These are phyloP conservation scores for Danio jaintianensis DNA, from an alignment of 2,797 vertebrate genomes.

Conservation along the genomic window DNA sequence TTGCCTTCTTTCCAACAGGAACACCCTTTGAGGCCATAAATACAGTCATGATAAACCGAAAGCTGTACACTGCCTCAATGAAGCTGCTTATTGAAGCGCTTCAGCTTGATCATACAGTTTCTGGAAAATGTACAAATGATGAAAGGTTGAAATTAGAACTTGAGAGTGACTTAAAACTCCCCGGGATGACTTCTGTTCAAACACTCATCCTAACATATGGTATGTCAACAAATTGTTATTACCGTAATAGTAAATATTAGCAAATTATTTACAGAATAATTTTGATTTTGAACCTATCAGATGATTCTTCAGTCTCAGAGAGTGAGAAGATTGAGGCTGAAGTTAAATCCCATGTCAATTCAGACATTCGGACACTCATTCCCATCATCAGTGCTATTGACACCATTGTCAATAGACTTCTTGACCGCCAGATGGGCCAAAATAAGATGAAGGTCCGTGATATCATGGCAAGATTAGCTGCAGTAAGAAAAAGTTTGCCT, in stretches of 20 bases:
- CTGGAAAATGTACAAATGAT: slow-evolving; percentile 75
- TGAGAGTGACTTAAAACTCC: slow-evolving; percentile 78
- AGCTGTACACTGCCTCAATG: slow-evolving; percentile 77
- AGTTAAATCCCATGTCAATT: slow-evolving; percentile 81
- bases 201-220: slow-evolving; percentile 83
- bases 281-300: background rate
- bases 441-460: slow-evolving; percentile 86
- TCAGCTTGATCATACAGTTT: slow-evolving; percentile 78
- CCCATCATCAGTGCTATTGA: slow-evolving; percentile 67
- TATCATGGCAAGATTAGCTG: slow-evolving; percentile 80
- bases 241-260: background rate
- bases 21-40: slow-evolving; percentile 79
- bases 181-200: slow-evolving; percentile 78
- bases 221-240: slow-evolving; percentile 63
- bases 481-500: slow-evolving; percentile 76
- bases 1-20: slow-evolving; percentile 71
- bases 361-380: slow-evolving; percentile 75
- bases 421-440: slow-evolving; percentile 82
- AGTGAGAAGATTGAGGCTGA: slow-evolving; percentile 81
- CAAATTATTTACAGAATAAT: background rate
- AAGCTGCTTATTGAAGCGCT: slow-evolving; percentile 83
- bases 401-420: slow-evolving; percentile 69
- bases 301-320: slow-evolving; percentile 74
- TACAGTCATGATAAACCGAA: slow-evolving; percentile 84
- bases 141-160: slow-evolving; percentile 79